Evolutionary conservation across 2,113 vertebrate species (phyloP), one percentile per base, ranked within the genome.

Genomic region (Aix galericulata): DNA sequence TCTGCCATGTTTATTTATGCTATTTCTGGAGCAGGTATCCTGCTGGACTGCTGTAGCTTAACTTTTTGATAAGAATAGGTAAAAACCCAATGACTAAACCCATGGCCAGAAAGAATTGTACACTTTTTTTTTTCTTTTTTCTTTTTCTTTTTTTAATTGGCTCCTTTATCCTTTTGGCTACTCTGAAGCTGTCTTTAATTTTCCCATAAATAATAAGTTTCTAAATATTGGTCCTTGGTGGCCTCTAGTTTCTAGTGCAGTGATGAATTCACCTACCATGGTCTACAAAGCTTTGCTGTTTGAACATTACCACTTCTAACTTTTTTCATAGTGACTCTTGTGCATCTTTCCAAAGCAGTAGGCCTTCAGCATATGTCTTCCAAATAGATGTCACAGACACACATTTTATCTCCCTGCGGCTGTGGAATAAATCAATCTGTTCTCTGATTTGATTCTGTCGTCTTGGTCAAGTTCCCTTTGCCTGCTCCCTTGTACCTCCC

Each of bases 401-500:
- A 40, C 7, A 31, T 5, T 77, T 93, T 80, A 91, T 85, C 75
- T 66, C 55, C 36, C 25, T 77, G 25, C 80, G 87, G 78, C 72
- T 74, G 17, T 80, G 63, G 72, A 96, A 77, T 93, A 93, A 83
- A 46, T 92, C 78, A 63, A 40, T 89, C 58, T 89, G n/a, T 63
- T 88, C 56, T 59, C 59, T 77, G 59, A 84, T 93, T 94, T 84
- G 29, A 76, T 87, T 82, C 84, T 50, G 78, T 85, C 46, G 12
- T 91, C 82, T 58, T 53, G 94, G 92, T 89, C 78, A 88, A 82
- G 66, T 21, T 77, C 55, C 36, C 63, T 88, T 89, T 16, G 63
- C 63, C 80, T 44, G 36, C 73, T 76, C n/a, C 63, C 36, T 3
- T 7, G 3, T 60, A 71, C 40, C 36, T 89, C 73, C 85, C 63